Conservation (phyloP, 2,888 invertebrate species). For the Pachydiplax longipennis region DNA sequence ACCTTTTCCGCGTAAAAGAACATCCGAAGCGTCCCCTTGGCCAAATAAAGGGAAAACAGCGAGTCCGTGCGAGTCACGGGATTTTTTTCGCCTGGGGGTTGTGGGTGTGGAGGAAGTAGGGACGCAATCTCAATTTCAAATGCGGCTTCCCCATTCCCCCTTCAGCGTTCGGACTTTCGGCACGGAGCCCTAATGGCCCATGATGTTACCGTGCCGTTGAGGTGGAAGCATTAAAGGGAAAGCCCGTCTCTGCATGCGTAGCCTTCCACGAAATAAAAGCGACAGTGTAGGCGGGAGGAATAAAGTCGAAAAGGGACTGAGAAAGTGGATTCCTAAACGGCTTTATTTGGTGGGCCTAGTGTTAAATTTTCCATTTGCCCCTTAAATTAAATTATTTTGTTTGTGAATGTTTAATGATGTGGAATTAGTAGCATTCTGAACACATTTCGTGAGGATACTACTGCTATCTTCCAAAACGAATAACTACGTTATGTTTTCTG, state of each 20-base stretch:
- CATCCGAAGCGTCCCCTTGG: background rate
- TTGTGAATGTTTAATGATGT: too few relatives aligned
- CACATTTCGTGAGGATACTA: too few relatives aligned
- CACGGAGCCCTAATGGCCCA: constrained; percentile 18
- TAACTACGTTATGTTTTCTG: too few relatives aligned
- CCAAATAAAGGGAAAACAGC: background rate
- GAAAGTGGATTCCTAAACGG: background rate
- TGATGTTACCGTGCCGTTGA: constrained; percentile 1
- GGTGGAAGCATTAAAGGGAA: background rate
- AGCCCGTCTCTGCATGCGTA: background rate
- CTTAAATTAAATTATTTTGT: too few relatives aligned
- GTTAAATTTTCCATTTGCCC: background rate
- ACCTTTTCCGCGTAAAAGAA: background rate
- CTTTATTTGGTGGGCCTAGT: background rate
- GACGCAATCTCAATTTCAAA: constrained; percentile 39
- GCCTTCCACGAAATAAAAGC: background rate
- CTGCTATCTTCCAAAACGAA: too few relatives aligned
- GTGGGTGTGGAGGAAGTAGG: background rate
- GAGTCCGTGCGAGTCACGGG: constrained; percentile 2
- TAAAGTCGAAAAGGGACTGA: background rate
- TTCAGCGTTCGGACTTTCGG: background rate
- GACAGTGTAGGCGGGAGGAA: background rate
- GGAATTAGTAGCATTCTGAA: too few relatives aligned
- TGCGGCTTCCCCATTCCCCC: background rate
- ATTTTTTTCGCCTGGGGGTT: background rate